Conservation (phyloP, 2,888 invertebrate genomes). For the Chydorus sphaericus region DNA sequence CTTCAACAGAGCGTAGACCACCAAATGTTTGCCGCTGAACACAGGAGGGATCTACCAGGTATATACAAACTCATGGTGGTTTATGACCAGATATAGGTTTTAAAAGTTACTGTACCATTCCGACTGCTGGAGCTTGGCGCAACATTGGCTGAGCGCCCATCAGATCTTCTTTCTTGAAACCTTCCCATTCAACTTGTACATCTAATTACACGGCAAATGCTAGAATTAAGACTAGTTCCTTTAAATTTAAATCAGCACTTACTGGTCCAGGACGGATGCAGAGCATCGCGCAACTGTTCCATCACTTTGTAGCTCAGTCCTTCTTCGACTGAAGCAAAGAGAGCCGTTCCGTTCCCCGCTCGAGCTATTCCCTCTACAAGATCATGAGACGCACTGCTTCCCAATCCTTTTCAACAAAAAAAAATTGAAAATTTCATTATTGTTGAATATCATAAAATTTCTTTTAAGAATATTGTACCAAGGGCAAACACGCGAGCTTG, state of each 20-base stretch:
- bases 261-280: slow-evolving; percentile 21
- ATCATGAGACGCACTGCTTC: slow-evolving; percentile 25
- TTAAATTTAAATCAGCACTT: slow-evolving; percentile 4
- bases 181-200: slow-evolving; percentile 20
- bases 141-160: too few species aligned
- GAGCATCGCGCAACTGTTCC: slow-evolving; percentile 22
- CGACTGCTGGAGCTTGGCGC: too few species aligned
- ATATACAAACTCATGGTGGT: too few species aligned
- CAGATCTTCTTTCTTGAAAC: slow-evolving; percentile 12
- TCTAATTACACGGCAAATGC: slow-evolving; percentile 16
- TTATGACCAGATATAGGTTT: too few species aligned
- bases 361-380: slow-evolving; percentile 27
- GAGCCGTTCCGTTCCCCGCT: slow-evolving; percentile 27
- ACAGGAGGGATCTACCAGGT: too few species aligned
- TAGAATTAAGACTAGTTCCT: background rate
- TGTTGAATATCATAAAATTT: too few species aligned
- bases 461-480: slow-evolving; percentile 18
- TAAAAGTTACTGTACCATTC: too few species aligned
- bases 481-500: slow-evolving; percentile 25
- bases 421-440: too few species aligned
- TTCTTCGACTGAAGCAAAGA: slow-evolving; percentile 25
- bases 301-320: slow-evolving; percentile 23
- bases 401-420: slow-evolving; percentile 22
- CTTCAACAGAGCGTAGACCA: too few species aligned
- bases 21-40: too few species aligned